Evolutionary conservation across 1,140 invertebrate species (phyloP), one percentile per base, ranked within the genome.

Genomic region (Adelges cooleyi): DNA sequence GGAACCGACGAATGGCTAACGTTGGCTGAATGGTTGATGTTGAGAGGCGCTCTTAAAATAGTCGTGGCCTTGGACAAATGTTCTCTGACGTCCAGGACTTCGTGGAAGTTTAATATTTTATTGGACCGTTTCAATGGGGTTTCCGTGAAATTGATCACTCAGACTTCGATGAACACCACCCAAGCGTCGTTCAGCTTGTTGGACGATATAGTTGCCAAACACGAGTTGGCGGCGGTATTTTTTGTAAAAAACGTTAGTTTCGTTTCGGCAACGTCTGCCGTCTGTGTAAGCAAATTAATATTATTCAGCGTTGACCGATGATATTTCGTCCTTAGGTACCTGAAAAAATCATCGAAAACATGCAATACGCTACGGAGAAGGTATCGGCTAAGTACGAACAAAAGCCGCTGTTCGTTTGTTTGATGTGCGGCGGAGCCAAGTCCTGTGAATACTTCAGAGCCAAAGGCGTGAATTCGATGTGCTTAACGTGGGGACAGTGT

Each of bases 1-100:
- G 3, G 36, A 15, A 3, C 51, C 9, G 52, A 52, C 3, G 36
- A 36, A n/a, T 68, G 62, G 62, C 29, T 68, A 29, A 52, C 23
- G 6, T 18, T 68, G 18, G 62, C 42, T n/a, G 59, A 65, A 20
- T 68, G 62, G 62, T 27, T 68, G 27, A 40, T 40, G 15, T 25
- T 23, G 13, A 40, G 67, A 42, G 65, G 67, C 18, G 67, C 44
- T 1, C 13, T 38, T 1, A 54, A 66, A 20, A 6, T 68, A 27
- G 13, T 65, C 10, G 29, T 66, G 8, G 53, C 42, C 0, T 11
- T 62, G 2, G 54, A 62, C 2, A 36, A 25, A 17, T 46, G 23
- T 46, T 29, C 18, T 1, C 27, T 67, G 5, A 36, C 66, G 6
- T 27, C 52, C n/a, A 36, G 3, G 23, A 25, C 40, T n/a, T 42